phyloP scores from a whole-genome alignment of 2,113 vertebrate species.

The Tachysurus fulvidraco region DNA sequence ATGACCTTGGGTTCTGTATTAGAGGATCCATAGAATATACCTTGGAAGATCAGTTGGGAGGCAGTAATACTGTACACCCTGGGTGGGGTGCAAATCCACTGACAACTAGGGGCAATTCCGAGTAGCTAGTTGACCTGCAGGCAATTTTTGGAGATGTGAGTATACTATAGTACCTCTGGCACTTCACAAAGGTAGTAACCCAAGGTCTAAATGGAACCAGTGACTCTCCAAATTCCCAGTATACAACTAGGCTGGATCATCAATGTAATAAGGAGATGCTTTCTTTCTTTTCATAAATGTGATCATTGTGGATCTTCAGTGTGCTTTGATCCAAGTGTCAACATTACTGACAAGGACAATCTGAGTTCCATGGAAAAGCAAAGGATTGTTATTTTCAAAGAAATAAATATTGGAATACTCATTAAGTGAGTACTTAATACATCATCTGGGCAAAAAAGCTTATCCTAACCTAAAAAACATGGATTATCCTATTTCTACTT shows the following conservation, averaged over 20 bases:
- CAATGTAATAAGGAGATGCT: background rate
- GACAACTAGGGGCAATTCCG: background rate
- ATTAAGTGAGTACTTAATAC: background rate
- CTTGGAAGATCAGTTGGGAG: no score
- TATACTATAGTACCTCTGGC: background rate
- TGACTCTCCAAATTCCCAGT: background rate
- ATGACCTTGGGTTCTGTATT: background rate
- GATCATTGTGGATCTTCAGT: background rate
- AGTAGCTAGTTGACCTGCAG: background rate
- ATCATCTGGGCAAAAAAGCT: background rate
- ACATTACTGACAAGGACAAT: background rate
- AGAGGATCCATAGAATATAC: background rate
- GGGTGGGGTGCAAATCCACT: background rate
- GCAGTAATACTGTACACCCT: background rate
- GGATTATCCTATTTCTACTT: background rate
- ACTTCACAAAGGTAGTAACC: background rate
- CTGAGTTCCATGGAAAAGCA: background rate
- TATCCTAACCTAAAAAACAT: background rate
- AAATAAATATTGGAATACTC: background rate
- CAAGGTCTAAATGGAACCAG: background rate
- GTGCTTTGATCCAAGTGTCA: background rate
- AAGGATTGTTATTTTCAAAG: background rate
- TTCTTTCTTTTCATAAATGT: background rate
- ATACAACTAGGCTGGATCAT: background rate
- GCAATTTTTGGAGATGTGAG: background rate